A percentile compares a stretch with the other conserved stretches of the same genome.
Conservation (phyloP, 2,888 invertebrate genomes). For the Chymomyza fuscimana region DNA sequence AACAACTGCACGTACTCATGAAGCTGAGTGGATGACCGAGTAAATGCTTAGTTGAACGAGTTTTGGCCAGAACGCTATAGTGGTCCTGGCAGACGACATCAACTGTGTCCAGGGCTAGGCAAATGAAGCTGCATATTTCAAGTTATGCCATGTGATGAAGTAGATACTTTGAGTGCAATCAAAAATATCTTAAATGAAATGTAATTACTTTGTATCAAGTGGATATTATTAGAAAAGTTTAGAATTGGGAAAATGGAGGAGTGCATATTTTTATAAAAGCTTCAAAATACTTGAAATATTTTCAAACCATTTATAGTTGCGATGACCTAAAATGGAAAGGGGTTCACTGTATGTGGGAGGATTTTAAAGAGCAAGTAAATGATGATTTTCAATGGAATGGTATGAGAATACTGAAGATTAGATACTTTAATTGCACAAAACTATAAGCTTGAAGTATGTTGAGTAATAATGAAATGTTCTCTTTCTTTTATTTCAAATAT, state of each 20-base stretch:
- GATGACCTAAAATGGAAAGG: background rate
- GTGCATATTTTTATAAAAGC: background rate
- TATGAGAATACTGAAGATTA: too few relatives aligned
- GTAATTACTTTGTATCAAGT: constrained; percentile 39
- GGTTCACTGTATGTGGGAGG: too few relatives aligned
- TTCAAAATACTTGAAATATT: too few relatives aligned
- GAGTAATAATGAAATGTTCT: too few relatives aligned
- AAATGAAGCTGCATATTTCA: constrained; percentile 1
- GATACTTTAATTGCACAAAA: too few relatives aligned
- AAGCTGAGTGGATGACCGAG: background rate
- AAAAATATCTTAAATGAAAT: constrained; percentile 30
- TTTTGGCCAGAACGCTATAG: background rate
- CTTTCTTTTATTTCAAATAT: too few relatives aligned
- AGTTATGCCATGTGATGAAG: background rate
- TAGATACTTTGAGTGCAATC: constrained; percentile 27
- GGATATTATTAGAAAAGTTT: background rate
- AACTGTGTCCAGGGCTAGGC: background rate
- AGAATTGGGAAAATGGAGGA: background rate
- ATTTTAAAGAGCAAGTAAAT: too few relatives aligned
- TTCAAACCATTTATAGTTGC: background rate
- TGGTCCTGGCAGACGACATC: background rate
- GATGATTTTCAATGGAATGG: too few relatives aligned
- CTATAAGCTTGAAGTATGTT: too few relatives aligned
- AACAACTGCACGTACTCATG: background rate
- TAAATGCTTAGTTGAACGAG: constrained; percentile 2